phyloP scores from a whole-genome alignment of 1,140 invertebrate genomes.

The Araneus ventricosus region DNA sequence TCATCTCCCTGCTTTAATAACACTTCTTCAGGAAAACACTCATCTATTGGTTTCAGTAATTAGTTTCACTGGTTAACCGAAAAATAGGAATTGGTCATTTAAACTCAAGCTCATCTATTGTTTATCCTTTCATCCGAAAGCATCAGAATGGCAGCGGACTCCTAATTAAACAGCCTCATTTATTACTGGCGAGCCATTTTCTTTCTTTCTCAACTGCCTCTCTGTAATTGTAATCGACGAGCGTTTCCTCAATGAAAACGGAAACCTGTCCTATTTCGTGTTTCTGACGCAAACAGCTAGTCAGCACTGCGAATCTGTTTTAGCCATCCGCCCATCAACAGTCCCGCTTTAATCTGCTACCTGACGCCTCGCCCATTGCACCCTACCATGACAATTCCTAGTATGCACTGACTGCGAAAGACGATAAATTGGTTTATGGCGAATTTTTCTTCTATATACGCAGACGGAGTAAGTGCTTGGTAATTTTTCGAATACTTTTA shows the following conservation, averaged over 20 bases:
- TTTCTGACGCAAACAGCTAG: constrained; percentile 64
- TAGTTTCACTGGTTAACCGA: no score
- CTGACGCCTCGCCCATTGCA: not conserved
- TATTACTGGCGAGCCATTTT: not conserved
- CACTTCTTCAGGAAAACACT: no score
- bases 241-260: not conserved
- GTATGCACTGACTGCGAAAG: no score
- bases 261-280: not conserved
- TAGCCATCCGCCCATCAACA: not conserved
- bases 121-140: not conserved
- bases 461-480: no score
- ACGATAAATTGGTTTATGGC: no score
- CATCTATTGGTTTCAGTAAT: no score
- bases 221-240: not conserved
- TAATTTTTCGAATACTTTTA: no score
- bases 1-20: no score
- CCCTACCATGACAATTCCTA: not conserved
- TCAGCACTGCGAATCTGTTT: constrained; percentile 18
- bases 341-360: constrained; percentile 53
- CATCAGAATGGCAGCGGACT: not conserved
- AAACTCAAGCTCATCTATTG: not conserved
- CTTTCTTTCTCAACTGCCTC: not conserved
- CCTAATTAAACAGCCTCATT: not conserved
- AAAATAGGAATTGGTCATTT: no score
- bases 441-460: no score